Evolutionary conservation across 2,888 invertebrate species (phyloP).

Genomic region (Nomada goodeniana): DNA sequence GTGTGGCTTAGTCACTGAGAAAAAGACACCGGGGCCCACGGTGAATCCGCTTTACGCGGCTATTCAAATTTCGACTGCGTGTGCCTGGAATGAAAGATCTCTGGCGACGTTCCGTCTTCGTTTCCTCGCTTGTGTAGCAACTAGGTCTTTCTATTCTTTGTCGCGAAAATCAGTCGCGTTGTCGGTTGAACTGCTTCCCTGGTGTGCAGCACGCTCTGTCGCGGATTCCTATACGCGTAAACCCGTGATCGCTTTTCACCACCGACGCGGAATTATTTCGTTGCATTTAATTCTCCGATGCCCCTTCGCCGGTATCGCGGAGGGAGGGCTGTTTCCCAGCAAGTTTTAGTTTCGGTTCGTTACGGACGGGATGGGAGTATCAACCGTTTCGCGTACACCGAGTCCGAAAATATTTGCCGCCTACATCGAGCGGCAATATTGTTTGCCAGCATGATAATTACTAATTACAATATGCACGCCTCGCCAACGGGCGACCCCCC

Average conservation of each 20-base stretch:
- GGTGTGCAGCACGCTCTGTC: no score
- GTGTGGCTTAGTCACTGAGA: slow-evolving; percentile 80
- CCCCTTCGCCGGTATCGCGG: neutral
- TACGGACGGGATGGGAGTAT: neutral
- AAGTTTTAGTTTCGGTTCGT: slow-evolving; percentile 29
- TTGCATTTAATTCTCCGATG: slow-evolving; percentile 14
- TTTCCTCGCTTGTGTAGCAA: slow-evolving; percentile 25
- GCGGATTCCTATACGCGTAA: no score
- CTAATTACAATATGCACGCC: neutral
- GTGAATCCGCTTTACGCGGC: slow-evolving; percentile 79
- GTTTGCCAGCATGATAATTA: slow-evolving; percentile 50
- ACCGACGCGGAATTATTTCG: slow-evolving; percentile 18
- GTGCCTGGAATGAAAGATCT: slow-evolving; percentile 80
- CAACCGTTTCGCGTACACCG: neutral
- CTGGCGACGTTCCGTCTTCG: slow-evolving; percentile 40
- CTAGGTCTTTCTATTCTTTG: neutral
- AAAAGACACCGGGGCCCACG: slow-evolving; percentile 54
- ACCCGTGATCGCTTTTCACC: neutral
- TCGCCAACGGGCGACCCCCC: neutral
- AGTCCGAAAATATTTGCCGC: slow-evolving; percentile 6
- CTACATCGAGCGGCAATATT: slow-evolving; percentile 38
- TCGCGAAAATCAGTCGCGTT: neutral
- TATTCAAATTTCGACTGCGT: slow-evolving; percentile 81
- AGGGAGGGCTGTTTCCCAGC: slow-evolving; percentile 17
- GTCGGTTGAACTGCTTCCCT: neutral